Base-by-base conservation (phyloP, 2,113 vertebrate species). In the Pelvicachromis taeniatus region DNA sequence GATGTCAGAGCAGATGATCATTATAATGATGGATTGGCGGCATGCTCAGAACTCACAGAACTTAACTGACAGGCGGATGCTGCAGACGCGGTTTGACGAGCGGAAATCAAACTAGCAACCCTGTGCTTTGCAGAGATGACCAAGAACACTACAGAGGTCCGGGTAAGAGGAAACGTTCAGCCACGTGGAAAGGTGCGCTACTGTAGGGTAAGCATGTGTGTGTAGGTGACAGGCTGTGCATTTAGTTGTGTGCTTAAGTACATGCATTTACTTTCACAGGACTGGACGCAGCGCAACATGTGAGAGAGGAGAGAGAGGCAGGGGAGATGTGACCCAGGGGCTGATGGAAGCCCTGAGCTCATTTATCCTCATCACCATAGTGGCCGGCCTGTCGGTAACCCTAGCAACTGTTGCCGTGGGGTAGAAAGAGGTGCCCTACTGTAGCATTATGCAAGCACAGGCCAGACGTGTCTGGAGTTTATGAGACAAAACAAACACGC, bases 311-410 rank as follows among this genome's bases (percentile, higher is more conserved):
- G 19, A 59, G 6, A 5, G 33, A 82, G 63, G 29, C 14, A 83
- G 58, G 73, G 82, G 35, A 48, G 54, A 78, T n/a, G 70, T 83
- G 87, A 87, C 88, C 89, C 83, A 26, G 56, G 82, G 91, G 89
- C 77, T 83, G 89, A 92, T 93, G 85, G 91, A 82, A 90, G 88
- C 88, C 75, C 61, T 81, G 78, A 89, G 91, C 92, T 94, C 88
- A 88, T 95, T 90, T 91, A 91, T 94, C 86, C 90, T 89, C 90
- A 85, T 88, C 31, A 35, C 81, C 58, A 83, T 6, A 33, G 85
- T 83, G 78, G 80, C 78, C 73, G 87, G 94, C 88, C 91, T 89
- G 87, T 90, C 9, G 40, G 90, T 93, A 95, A 93, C 93, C 94
- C 83, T 91, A 80, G 93, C 87, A 93, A 95, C 93, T 90, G 89